Conservation (phyloP, 2,888 invertebrate species). For the Adela reaumurella region DNA sequence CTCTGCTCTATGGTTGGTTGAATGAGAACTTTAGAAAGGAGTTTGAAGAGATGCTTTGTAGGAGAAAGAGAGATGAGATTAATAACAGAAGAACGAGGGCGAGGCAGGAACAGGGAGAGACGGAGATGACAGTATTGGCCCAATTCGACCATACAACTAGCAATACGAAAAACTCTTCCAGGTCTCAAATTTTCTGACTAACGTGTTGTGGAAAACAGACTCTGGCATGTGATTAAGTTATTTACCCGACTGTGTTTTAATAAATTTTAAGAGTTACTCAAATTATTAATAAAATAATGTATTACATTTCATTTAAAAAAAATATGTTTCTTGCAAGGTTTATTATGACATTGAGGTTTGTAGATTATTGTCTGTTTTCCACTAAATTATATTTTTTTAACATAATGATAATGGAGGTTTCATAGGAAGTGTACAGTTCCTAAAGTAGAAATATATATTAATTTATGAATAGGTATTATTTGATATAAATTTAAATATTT, state of each 20-base stretch:
- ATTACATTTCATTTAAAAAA: no score
- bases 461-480: no score
- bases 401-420: no score
- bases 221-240: background rate
- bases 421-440: no score
- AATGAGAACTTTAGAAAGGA: slow-evolving; percentile 92
- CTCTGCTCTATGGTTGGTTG: slow-evolving; percentile 87
- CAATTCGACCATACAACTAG: slow-evolving; percentile 43
- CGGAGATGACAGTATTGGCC: slow-evolving; percentile 41
- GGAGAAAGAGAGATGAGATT: slow-evolving; percentile 28
- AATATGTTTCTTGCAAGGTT: no score
- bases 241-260: no score
- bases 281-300: no score
- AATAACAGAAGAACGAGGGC: slow-evolving; percentile 27
- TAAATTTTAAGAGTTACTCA: no score
- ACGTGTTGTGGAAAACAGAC: slow-evolving; percentile 23
- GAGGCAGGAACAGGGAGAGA: slow-evolving; percentile 37
- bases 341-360: no score
- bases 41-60: slow-evolving; percentile 71
- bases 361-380: no score
- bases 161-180: slow-evolving; percentile 49
- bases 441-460: no score
- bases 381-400: no score
- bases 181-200: slow-evolving; percentile 56
- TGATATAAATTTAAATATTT: slow-evolving; percentile 5